phyloP scores from a whole-genome alignment of 2,113 vertebrate species.

The Rhegmatorhina hoffmannsi region DNA sequence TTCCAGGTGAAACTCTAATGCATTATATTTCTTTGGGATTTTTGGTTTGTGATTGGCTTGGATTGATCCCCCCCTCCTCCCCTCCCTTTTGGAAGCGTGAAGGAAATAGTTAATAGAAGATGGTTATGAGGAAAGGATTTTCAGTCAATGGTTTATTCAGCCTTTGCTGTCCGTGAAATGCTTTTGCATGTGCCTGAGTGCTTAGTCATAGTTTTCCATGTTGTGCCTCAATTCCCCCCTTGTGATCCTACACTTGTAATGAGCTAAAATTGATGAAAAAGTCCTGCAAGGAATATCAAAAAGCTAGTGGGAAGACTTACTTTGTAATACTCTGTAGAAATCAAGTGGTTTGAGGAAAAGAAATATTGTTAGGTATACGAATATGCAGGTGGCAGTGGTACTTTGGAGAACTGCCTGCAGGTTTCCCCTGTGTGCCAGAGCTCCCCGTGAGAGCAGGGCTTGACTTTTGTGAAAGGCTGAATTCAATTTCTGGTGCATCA shows the following conservation, averaged over 20 bases:
- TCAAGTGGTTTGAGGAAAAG: background rate
- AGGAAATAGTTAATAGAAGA: background rate
- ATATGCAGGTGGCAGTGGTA: background rate
- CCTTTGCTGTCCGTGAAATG: background rate
- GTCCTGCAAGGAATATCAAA: background rate
- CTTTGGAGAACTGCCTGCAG: background rate
- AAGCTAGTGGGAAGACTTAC: background rate
- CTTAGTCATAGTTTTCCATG: background rate
- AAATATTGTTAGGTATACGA: background rate
- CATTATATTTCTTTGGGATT: background rate
- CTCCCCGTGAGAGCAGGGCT: background rate
- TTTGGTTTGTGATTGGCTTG: background rate
- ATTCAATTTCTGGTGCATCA: background rate
- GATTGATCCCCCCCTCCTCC: accelerated
- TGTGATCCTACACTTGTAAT: background rate
- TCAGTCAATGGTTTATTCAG: background rate
- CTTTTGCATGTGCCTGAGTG: background rate
- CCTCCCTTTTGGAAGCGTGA: background rate
- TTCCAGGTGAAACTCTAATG: background rate
- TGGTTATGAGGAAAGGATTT: background rate
- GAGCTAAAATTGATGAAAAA: background rate
- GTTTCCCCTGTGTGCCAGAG: background rate
- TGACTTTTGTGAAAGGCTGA: background rate
- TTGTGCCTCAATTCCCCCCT: background rate
- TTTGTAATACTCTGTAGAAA: background rate